phyloP scores from a whole-genome alignment of 2,797 vertebrate genomes.

The Enteromius radiatus region DNA sequence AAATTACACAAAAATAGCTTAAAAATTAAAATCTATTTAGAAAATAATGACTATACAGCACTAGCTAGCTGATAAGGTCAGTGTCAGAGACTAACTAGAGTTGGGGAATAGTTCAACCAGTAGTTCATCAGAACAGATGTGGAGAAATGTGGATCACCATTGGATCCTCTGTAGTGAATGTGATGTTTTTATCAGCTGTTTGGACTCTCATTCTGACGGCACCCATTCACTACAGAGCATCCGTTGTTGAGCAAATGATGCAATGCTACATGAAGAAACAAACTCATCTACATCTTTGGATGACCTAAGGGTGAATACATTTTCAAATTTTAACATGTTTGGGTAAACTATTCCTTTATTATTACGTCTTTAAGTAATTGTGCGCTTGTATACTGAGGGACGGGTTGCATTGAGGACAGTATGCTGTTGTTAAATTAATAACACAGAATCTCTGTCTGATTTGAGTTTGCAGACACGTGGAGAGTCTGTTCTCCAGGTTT shows the following conservation, averaged over 20 bases:
- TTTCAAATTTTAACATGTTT: neutral
- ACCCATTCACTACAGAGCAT: no score
- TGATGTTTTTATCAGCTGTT: neutral
- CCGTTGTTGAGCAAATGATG: neutral
- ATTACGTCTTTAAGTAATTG: neutral
- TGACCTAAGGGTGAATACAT: no score
- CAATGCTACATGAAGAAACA: neutral
- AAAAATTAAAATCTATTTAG: no score
- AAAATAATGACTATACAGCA: no score
- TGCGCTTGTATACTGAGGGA: no score
- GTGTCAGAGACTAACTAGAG: no score
- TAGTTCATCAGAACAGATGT: neutral
- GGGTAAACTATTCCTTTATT: neutral
- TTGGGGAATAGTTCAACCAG: no score
- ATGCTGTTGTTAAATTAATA: neutral
- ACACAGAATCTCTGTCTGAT: neutral
- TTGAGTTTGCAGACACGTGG: neutral
- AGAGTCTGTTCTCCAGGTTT: neutral
- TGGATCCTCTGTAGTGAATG: neutral
- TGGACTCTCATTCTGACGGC: no score
- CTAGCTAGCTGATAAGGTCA: no score
- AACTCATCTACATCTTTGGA: no score
- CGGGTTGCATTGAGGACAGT: neutral
- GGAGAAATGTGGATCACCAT: no score
- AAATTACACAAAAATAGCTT: no score